Percentiles rank a stretch among this genome's conserved stretches.
Evolutionary conservation across 2,797 vertebrate genomes (phyloP).

Genomic region (Avahi laniger): DNA sequence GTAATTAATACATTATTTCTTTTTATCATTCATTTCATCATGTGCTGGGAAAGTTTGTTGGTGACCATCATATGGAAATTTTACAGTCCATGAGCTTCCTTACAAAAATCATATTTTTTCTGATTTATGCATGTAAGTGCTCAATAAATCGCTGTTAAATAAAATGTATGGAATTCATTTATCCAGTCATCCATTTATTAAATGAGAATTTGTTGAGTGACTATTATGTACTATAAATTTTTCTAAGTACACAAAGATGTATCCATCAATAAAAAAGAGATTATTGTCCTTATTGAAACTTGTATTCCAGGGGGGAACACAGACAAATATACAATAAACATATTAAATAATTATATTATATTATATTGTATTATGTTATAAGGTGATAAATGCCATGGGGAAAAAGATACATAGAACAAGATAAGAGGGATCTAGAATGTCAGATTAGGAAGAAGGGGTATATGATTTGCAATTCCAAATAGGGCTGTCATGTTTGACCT

Average conservation of each 20-base stretch:
- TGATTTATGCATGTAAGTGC: not conserved
- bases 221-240: not conserved
- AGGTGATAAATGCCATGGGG: not conserved
- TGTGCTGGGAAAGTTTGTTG: not conserved
- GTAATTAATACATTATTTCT: not conserved
- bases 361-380: not conserved
- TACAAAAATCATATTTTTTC: not conserved
- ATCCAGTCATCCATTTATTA: not conserved
- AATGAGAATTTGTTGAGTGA: not conserved
- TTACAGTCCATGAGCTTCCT: not conserved
- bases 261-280: not conserved
- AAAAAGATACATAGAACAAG: not conserved
- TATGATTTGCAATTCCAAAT: not conserved
- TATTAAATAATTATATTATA: not conserved
- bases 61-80: not conserved
- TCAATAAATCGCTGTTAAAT: not conserved
- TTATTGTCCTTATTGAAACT: not conserved
- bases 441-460: not conserved
- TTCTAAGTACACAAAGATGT: not conserved
- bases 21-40: not conserved
- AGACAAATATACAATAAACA: not conserved
- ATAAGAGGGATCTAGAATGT: not conserved
- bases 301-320: not conserved
- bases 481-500: not conserved
- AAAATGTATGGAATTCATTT: not conserved